Evolutionary conservation across 2,797 vertebrate species (phyloP), one percentile per base, ranked within the genome.

Genomic region (Muraenolepis orangiensis): DNA sequence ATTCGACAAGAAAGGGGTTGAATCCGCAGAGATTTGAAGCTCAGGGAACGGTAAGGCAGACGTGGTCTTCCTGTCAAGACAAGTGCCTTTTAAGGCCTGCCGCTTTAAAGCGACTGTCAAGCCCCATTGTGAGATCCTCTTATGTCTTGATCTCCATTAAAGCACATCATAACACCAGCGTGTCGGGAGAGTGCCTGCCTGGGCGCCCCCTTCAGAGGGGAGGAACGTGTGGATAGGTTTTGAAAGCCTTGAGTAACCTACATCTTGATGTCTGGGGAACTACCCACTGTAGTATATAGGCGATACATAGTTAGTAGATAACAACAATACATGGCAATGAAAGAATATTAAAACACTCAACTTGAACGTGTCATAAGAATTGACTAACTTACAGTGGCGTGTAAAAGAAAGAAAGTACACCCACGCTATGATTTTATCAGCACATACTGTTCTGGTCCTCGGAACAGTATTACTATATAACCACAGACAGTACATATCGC

Each of bases 131-230:
- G 74, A 81, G 86, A 75, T 73, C 70, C 70, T 69, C 69, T 78
- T 73, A 78, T 79, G 87, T 87, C 92, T 90, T 91, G 83, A 92
- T 91, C 87, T 81, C 78, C 80, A 79, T 89, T 87, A 86, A 90
- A 91, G 77, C 81, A 78, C 73, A 82, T 68, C 75, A 87, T 85
- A 84, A 80, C 74, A 70, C 76, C 32, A 72, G 72, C 77, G 81
- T 78, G 72, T 10, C 31, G 28, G 3, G 82, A 80, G 82, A 80
- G 70, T 70, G 61, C 73, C 77, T 78, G 78, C 80, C 71, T 70
- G 76, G 76, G 66, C 12, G 66, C 12, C 13, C 81, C 73, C 66
- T 29, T 67, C 13, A 18, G 29, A 31, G 66, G 66, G 18, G 31
- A 29, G 8, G 1, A 70, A 81, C 72, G 82, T 88, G n/a, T n/a